These are phyloP conservation scores for Myzus persicae DNA, from an alignment of 1,140 invertebrate genomes.

Conservation along the genomic window DNA sequence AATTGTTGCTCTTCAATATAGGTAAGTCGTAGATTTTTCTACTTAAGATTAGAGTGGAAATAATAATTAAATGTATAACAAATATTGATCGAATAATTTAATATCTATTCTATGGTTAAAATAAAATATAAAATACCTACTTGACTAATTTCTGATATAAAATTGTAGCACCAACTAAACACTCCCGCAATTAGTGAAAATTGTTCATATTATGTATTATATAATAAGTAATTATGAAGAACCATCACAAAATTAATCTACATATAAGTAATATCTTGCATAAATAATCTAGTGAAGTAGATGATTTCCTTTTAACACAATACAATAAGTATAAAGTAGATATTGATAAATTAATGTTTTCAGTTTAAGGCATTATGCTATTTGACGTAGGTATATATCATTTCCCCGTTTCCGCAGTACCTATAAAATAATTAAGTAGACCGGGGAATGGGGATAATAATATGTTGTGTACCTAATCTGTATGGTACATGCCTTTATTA, in stretches of 20 bases:
- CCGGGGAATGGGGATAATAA: not conserved
- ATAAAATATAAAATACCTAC: not conserved
- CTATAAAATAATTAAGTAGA: not conserved
- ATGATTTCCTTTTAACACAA: not conserved
- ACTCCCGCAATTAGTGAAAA: not conserved
- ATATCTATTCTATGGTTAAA: not conserved
- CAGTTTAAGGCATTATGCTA: not conserved
- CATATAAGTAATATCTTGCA: not conserved
- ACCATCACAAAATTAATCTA: not conserved
- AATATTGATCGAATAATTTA: not conserved
- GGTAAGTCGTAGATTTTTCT: not conserved
- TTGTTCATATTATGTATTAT: not conserved
- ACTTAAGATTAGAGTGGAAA: not conserved
- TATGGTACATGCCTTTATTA: not conserved
- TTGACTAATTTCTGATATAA: not conserved
- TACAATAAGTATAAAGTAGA: not conserved
- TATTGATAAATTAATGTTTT: not conserved
- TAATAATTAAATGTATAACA: not conserved
- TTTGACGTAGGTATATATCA: not conserved
- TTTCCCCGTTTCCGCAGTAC: not conserved
- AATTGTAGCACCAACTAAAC: not conserved
- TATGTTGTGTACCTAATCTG: not conserved
- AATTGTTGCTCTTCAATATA: not conserved
- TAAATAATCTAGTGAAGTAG: not conserved
- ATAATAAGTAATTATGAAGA: not conserved